Conservation (phyloP, 2,797 vertebrate species). For the Rhinoraja longicauda region DNA sequence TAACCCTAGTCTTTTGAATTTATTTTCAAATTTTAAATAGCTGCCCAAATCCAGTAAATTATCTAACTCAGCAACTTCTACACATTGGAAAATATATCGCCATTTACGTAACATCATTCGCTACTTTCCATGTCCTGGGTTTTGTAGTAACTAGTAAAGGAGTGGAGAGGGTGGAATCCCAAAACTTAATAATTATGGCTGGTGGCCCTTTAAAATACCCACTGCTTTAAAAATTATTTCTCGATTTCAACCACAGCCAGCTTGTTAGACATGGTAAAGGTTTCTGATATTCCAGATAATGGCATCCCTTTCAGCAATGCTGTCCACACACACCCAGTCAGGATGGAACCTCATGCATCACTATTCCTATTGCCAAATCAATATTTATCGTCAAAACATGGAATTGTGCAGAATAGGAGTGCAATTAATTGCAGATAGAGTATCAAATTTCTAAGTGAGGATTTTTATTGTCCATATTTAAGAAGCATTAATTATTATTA, state of each 20-base stretch:
- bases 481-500: not conserved
- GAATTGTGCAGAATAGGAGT: not conserved
- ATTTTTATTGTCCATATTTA: not conserved
- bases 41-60: not conserved
- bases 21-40: not conserved
- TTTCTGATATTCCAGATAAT: not conserved
- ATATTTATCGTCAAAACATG: not conserved
- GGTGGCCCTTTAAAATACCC: not conserved
- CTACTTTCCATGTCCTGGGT: not conserved
- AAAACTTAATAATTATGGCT: not conserved
- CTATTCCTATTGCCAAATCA: not conserved
- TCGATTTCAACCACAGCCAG: not conserved
- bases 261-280: not conserved
- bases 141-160: not conserved
- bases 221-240: not conserved
- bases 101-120: not conserved
- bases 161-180: not conserved
- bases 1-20: not conserved
- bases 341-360: not conserved
- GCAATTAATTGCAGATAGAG: not conserved
- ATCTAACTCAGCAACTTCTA: not conserved
- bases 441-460: not conserved
- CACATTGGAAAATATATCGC: not conserved
- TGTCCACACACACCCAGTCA: not conserved
- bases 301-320: not conserved